Conservation (phyloP, 1,140 invertebrate species). For the Nixonia krombeini region DNA sequence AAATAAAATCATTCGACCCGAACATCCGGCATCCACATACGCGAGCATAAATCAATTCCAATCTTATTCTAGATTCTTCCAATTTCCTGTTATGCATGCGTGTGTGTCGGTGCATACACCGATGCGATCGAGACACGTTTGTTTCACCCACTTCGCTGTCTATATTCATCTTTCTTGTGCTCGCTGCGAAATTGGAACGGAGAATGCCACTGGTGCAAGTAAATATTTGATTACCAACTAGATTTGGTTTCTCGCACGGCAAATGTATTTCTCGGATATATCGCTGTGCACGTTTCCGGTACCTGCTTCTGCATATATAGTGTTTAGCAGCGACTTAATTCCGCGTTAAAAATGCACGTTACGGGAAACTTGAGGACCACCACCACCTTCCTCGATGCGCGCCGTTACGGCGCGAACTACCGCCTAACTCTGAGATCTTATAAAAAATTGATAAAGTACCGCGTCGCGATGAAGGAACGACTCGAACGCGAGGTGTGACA, state of each 20-base stretch:
- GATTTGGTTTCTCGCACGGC: neutral
- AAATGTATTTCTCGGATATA: neutral
- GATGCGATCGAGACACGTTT: neutral
- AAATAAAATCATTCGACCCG: neutral
- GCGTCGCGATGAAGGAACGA: too few relatives aligned
- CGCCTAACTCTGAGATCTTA: too few relatives aligned
- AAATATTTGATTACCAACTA: slow-evolving; percentile 3
- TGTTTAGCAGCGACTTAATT: too few relatives aligned
- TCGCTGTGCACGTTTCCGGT: neutral
- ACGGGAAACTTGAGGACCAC: too few relatives aligned
- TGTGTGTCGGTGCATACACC: neutral
- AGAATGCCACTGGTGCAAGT: slow-evolving; percentile 1
- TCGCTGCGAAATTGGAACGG: neutral
- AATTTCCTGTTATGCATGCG: neutral
- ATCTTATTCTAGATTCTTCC: slow-evolving; percentile 1
- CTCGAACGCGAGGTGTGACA: too few relatives aligned
- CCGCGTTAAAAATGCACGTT: too few relatives aligned
- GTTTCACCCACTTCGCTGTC: neutral
- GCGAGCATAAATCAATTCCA: neutral
- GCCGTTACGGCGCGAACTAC: too few relatives aligned
- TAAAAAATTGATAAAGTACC: too few relatives aligned
- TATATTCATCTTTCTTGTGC: neutral
- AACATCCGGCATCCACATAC: neutral
- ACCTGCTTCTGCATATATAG: neutral
- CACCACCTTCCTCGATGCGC: too few relatives aligned